These are phyloP conservation scores for Ranitomeya imitator DNA, from an alignment of 2,113 vertebrate genomes.

Conservation along the genomic window DNA sequence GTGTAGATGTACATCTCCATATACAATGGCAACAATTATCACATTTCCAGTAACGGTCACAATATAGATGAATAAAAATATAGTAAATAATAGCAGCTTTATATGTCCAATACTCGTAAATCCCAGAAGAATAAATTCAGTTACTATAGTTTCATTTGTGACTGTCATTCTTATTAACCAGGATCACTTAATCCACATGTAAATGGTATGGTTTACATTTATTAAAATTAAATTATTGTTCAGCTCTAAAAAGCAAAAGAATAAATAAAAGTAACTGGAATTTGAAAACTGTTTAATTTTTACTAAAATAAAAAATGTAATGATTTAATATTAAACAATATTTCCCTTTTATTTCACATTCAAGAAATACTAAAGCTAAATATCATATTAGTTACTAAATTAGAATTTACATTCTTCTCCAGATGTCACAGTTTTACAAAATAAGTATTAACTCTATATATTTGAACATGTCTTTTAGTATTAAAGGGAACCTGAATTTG, in stretches of 20 bases:
- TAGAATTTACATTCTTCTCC: no score
- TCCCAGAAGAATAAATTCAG: slow-evolving; percentile 50
- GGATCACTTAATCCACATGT: not conserved
- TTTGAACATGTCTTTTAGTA: no score
- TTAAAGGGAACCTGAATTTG: no score
- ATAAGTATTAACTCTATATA: no score
- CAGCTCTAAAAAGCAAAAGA: not conserved
- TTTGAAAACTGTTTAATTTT: no score
- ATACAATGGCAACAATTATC: slow-evolving; percentile 51
- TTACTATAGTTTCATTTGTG: slow-evolving; percentile 31
- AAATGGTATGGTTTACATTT: not conserved
- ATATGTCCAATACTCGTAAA: slow-evolving; percentile 31
- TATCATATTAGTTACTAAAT: no score
- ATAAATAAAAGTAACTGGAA: not conserved
- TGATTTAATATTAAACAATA: no score
- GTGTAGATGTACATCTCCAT: slow-evolving; percentile 47
- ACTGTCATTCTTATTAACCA: not conserved
- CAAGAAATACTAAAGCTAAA: no score
- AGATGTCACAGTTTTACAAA: no score
- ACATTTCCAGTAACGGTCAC: slow-evolving; percentile 49
- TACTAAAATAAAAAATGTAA: no score
- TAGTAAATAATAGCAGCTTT: slow-evolving; percentile 24
- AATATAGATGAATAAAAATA: slow-evolving; percentile 48
- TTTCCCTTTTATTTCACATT: no score
- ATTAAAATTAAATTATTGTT: not conserved